Evolutionary conservation across 2,888 invertebrate species (phyloP).

Genomic region (Sminthurides aquaticus): DNA sequence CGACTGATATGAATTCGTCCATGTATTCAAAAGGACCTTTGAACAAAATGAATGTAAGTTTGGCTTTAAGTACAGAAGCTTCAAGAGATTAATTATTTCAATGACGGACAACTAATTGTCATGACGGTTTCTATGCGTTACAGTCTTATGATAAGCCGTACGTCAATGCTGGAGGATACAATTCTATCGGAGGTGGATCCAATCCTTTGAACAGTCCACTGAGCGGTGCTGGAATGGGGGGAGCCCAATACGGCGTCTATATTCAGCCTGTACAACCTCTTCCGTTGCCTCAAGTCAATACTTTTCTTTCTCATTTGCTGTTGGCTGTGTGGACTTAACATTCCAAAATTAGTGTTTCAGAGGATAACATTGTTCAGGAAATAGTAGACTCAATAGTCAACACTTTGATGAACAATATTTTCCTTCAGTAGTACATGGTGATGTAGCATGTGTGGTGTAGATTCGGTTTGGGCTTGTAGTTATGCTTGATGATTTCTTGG

Average conservation of each 20-base stretch:
- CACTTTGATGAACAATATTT: no score
- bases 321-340: conserved; percentile 13
- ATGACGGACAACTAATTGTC: neutral
- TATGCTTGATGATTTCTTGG: neutral
- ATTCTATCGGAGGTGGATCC: conserved; percentile 35
- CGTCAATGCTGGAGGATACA: conserved; percentile 31
- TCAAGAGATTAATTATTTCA: neutral
- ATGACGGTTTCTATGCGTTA: conserved; percentile 1
- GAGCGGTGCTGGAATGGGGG: conserved; percentile 38
- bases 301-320: conserved; percentile 26
- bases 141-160: conserved; percentile 41
- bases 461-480: conserved; percentile 1
- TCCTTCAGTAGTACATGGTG: no score
- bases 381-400: no score
- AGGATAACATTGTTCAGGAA: no score
- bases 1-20: conserved; percentile 65
- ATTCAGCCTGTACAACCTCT: conserved; percentile 43
- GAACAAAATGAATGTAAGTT: conserved; percentile 81
- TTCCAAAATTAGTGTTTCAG: no score
- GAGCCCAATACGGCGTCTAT: conserved; percentile 36
- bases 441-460: no score
- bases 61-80: neutral
- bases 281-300: conserved; percentile 43
- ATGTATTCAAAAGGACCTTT: conserved; percentile 84
- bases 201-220: conserved; percentile 38